Conservation (phyloP, 53 echinoderm and acorn worm genomes). For the Arbacia lixula region DNA sequence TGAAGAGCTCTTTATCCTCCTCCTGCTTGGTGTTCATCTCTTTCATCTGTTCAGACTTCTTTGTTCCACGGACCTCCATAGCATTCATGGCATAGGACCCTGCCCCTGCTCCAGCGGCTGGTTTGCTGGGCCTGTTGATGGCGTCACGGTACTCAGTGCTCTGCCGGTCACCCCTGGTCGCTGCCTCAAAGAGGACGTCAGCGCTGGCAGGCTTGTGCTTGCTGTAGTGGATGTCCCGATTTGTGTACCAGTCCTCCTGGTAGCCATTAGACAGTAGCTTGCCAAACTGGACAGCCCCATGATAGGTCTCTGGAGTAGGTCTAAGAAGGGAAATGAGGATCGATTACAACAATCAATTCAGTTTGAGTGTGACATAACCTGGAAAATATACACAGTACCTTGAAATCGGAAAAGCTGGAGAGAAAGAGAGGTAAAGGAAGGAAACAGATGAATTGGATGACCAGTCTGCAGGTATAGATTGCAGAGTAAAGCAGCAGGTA, state of each 20-base stretch:
- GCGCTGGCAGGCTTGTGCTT: slow-evolving; percentile 67
- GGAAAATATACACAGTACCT: too few species aligned
- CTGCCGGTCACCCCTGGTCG: slow-evolving; percentile 61
- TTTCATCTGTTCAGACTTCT: slow-evolving; percentile 43
- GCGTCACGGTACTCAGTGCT: slow-evolving; percentile 93
- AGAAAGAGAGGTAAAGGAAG: too few species aligned
- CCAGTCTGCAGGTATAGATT: too few species aligned
- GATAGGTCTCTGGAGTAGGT: slow-evolving; percentile 26
- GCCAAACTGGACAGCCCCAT: slow-evolving; percentile 66
- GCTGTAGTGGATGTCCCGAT: slow-evolving; percentile 72
- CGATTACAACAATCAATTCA: too few species aligned
- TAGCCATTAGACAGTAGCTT: slow-evolving; percentile 92
- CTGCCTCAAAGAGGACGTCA: slow-evolving; percentile 29
- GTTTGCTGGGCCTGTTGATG: slow-evolving; percentile 63
- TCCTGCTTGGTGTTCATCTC: slow-evolving; percentile 3
- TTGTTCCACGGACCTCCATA: slow-evolving; percentile 38
- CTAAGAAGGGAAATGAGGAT: not conserved
- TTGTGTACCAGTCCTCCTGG: slow-evolving; percentile 87
- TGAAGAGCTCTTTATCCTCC: slow-evolving; percentile 29
- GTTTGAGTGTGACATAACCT: too few species aligned
- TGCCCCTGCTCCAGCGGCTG: not conserved
- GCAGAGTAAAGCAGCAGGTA: too few species aligned
- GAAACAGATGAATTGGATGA: too few species aligned
- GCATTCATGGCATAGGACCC: slow-evolving; percentile 7
- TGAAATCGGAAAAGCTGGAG: too few species aligned